A percentile compares a stretch with the other conserved stretches of the same genome.
Conservation (phyloP, 37 sponge, comb jelly and placozoan species). For the Trichoplax adhaerens region DNA sequence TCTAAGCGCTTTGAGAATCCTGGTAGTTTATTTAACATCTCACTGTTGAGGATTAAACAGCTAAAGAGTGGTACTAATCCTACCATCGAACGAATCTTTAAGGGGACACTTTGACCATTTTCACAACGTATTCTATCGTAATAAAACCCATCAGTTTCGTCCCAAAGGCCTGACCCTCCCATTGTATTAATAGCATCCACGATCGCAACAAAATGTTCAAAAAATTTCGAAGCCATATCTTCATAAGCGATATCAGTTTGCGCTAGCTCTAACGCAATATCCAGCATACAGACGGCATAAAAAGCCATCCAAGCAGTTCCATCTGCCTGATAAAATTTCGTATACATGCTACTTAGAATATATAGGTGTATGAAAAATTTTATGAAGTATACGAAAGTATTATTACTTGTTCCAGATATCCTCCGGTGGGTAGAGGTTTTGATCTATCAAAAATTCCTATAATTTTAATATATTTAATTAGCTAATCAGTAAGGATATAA, state of each 20-base stretch:
- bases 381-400: background rate
- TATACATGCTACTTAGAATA: background rate
- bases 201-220: conserved; percentile 87
- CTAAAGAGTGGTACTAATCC: conserved; percentile 88
- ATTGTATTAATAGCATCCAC: conserved; percentile 87
- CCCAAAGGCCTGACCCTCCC: conserved; percentile 67
- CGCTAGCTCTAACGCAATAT: conserved; percentile 84
- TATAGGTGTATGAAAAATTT: background rate
- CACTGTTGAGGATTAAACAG: conserved; percentile 78
- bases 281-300: conserved; percentile 80
- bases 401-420: conserved; percentile 51
- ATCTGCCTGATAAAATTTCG: conserved; percentile 35
- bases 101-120: conserved; percentile 39
- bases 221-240: conserved; percentile 98
- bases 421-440: conserved; percentile 74
- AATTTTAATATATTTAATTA: background rate
- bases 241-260: conserved; percentile 69
- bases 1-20: conserved; percentile 64
- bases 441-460: conserved; percentile 79
- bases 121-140: conserved; percentile 60
- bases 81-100: conserved; percentile 77
- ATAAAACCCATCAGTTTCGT: conserved; percentile 88
- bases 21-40: conserved; percentile 61
- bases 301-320: conserved; percentile 99
- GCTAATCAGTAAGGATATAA: background rate